Evolutionary conservation across 2,797 vertebrate species (phyloP).

Genomic region (Gymnothorax javanicus): DNA sequence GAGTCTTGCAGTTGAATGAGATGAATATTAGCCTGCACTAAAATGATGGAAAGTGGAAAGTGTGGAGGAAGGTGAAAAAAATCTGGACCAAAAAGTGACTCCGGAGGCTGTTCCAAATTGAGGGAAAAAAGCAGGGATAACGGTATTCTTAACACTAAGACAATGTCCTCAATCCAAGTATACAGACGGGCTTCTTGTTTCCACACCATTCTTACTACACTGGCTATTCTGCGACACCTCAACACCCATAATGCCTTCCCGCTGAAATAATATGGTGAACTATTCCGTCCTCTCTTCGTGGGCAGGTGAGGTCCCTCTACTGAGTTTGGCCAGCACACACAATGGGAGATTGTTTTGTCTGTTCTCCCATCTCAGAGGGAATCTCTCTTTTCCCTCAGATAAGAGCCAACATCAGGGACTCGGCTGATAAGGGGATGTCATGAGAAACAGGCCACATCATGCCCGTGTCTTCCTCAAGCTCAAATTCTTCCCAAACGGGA

Average conservation of each 20-base stretch:
- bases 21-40: too few relatives aligned
- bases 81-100: background rate
- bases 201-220: too few relatives aligned
- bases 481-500: background rate
- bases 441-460: background rate
- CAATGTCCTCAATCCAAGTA: background rate
- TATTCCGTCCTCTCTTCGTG: background rate
- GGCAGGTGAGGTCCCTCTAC: background rate
- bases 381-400: background rate
- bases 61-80: too few relatives aligned
- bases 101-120: background rate
- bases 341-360: constrained; percentile 10
- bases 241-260: background rate
- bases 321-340: constrained; percentile 6
- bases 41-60: too few relatives aligned
- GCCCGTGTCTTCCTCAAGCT: background rate
- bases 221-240: background rate
- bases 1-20: too few relatives aligned
- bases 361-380: background rate
- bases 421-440: background rate
- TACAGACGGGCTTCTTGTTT: background rate
- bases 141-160: background rate
- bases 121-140: background rate
- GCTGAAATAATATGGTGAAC: background rate
- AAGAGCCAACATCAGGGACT: background rate